These are phyloP conservation scores for Colossoma macropomum DNA, from an alignment of 2,113 vertebrate species.

Conservation along the genomic window DNA sequence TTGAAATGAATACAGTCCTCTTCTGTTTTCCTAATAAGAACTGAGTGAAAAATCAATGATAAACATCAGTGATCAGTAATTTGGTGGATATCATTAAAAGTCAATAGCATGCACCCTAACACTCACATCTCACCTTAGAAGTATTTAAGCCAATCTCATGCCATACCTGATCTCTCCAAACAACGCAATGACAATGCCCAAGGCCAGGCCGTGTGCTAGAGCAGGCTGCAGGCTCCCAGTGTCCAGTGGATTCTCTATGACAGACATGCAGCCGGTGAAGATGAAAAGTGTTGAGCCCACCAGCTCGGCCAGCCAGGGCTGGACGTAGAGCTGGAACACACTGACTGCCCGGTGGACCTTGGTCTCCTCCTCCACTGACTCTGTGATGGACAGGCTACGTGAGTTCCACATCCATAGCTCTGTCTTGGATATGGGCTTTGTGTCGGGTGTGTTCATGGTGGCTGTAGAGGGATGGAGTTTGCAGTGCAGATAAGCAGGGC, in stretches of 20 bases:
- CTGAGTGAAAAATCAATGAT: too few relatives aligned
- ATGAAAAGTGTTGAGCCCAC: conserved; percentile 83
- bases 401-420: conserved; percentile 44
- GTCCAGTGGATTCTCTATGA: conserved; percentile 64
- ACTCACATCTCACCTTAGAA: too few relatives aligned
- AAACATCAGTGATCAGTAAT: too few relatives aligned
- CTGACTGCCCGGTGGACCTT: background rate
- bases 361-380: background rate
- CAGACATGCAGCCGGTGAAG: conserved; percentile 83
- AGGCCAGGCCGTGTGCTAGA: conserved; percentile 84
- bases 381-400: conserved; percentile 18
- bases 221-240: conserved; percentile 81
- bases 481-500: conserved; percentile 4
- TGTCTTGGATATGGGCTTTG: conserved; percentile 28
- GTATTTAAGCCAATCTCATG: background rate
- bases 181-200: conserved; percentile 73
- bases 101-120: too few relatives aligned
- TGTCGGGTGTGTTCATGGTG: conserved; percentile 31
- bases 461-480: background rate
- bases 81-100: too few relatives aligned
- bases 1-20: too few relatives aligned
- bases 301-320: conserved; percentile 87
- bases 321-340: conserved; percentile 72
- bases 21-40: too few relatives aligned
- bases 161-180: conserved; percentile 85